A percentile compares a stretch with the other conserved stretches of the same genome.
Conservation (phyloP, 2,797 vertebrate species). For the Chelon auratus region DNA sequence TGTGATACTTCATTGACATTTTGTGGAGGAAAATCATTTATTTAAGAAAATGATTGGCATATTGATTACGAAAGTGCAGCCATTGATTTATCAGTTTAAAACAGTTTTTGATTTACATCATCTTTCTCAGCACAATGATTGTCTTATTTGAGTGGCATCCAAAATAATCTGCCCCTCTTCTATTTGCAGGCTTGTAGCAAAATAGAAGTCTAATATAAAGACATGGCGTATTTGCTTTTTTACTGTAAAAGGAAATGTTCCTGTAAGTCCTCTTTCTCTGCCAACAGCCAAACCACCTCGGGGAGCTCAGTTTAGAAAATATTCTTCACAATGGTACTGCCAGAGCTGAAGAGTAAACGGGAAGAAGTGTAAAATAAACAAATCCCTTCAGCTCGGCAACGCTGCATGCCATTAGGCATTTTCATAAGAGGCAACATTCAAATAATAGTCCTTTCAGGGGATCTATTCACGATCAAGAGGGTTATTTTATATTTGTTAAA, state of each 20-base stretch:
- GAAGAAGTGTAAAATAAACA: conserved; percentile 52
- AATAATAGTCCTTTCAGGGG: conserved; percentile 22
- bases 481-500: conserved; percentile 42
- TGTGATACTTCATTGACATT: neutral
- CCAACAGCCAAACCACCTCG: conserved; percentile 42
- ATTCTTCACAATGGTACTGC: conserved; percentile 64
- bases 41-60: neutral
- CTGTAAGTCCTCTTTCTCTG: conserved; percentile 47
- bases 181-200: conserved; percentile 33
- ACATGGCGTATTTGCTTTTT: conserved; percentile 48
- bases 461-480: conserved; percentile 51
- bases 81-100: neutral
- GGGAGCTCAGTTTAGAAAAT: conserved; percentile 46
- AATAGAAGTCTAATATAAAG: conserved; percentile 51
- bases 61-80: neutral
- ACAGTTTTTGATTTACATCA: neutral
- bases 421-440: conserved; percentile 50
- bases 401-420: conserved; percentile 27
- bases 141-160: neutral
- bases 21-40: neutral
- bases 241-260: conserved; percentile 61
- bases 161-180: neutral
- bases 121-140: neutral
- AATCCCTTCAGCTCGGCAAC: conserved; percentile 20
- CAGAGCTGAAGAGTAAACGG: conserved; percentile 45